Conservation (phyloP, 2,797 vertebrate genomes). For the Sandelia bainsii region DNA sequence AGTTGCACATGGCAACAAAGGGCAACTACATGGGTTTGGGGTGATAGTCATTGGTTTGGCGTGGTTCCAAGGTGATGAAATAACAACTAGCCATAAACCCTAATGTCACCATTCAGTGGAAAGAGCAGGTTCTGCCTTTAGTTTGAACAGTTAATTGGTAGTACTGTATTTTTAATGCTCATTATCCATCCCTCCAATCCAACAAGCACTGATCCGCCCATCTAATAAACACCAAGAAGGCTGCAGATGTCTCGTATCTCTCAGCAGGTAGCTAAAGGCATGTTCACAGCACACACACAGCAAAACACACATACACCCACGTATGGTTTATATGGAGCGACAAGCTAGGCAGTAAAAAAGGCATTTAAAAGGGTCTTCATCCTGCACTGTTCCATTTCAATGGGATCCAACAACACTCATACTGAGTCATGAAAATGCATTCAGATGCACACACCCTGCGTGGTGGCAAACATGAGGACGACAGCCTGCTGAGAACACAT, state of each 20-base stretch:
- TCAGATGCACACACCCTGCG: constrained; percentile 13
- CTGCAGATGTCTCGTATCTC: constrained; percentile 31
- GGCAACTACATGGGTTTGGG: background rate
- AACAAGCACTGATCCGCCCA: background rate
- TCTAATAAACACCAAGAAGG: constrained; percentile 8
- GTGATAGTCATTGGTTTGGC: background rate
- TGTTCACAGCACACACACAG: background rate
- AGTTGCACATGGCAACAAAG: background rate
- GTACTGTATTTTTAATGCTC: constrained; percentile 16
- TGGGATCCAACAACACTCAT: constrained; percentile 15
- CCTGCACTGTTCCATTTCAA: background rate
- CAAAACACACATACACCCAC: background rate
- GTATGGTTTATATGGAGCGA: background rate
- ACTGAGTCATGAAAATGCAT: background rate
- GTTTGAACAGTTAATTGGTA: background rate
- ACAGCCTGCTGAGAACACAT: constrained; percentile 78
- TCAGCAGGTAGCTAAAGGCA: constrained; percentile 15
- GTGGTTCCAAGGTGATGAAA: background rate
- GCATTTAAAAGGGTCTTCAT: constrained; percentile 16
- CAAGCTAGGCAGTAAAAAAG: constrained; percentile 8
- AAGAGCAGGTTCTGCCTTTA: background rate
- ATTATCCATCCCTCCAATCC: background rate
- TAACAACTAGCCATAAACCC: background rate
- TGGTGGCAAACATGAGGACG: constrained; percentile 56
- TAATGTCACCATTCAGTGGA: background rate